Base-by-base conservation (phyloP, 2,888 invertebrate genomes). In the Cheilosia scutellata region DNA sequence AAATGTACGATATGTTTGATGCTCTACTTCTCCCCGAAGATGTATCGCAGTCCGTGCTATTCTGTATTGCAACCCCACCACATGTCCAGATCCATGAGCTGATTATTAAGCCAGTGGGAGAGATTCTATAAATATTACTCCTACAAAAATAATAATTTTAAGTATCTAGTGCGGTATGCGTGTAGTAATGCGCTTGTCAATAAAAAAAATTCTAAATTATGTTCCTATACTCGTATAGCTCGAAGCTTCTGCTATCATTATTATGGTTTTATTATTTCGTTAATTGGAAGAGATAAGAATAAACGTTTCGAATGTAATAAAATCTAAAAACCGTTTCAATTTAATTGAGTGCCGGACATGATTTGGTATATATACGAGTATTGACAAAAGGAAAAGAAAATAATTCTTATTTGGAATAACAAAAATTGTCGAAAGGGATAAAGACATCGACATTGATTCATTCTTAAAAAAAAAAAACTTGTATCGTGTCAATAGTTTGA, bases 51-150 rank as follows among this genome's bases (percentile, higher is more conserved):
- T 90, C 91, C 0, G 88, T 91, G 0, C 74, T 88, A 5, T 91
- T 90, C 78, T 89, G 89, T n/a, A 88, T 92, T 20, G 88, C 90
- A 25, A 91, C 90, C 4, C 90, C 91, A 4, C 88, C 90, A 0
- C 87, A 89, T 82, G 90, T 91, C 2, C 89, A 89, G 62, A 84
- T 82, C 31, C 75, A 71, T 27, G 82, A 82, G 51, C 63, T 82
- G 76, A 76, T 71, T 44, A 70, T 82, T 11, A 82, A 82, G 58
- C 82, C 82, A 2, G 76, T 76, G 0, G 82, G 82, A 47, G 80
- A 80, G 42, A 80, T 80, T 49, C 31, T 74, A 4, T 80, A 62
- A 62, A 55, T 40, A 20, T 3, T 6, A 2, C 7, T 20, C 29
- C 3, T 6, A n/a, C n/a, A 31, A 13, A 31, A 55, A 55, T 7